A percentile compares a stretch with the other conserved stretches of the same genome.
phyloP scores from a whole-genome alignment of 2,797 vertebrate species.

The Pangasius sanitwongsei region DNA sequence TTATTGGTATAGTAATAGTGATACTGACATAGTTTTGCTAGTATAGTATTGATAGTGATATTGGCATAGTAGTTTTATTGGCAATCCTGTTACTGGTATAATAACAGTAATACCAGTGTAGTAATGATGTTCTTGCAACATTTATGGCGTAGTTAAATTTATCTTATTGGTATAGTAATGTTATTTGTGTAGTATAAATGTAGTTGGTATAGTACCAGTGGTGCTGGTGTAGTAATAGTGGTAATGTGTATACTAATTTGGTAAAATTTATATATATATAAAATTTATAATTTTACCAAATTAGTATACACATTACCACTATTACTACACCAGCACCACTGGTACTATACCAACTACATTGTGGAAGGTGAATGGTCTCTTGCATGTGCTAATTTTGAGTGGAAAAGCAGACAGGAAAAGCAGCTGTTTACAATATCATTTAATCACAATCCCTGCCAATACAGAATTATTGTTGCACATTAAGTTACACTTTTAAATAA shows the following conservation, averaged over 20 bases:
- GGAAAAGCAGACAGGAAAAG: constrained; percentile 21
- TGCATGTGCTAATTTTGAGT: not conserved
- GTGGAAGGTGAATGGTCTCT: not conserved
- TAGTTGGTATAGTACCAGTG: not conserved
- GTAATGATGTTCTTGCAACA: too few relatives aligned
- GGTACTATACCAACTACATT: too few relatives aligned
- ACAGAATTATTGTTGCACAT: constrained; percentile 65
- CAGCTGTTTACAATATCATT: constrained; percentile 60
- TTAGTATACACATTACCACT: too few relatives aligned
- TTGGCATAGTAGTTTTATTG: too few relatives aligned
- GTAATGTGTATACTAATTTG: not conserved
- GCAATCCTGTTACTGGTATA: too few relatives aligned
- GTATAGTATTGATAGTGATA: too few relatives aligned
- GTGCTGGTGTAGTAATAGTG: not conserved
- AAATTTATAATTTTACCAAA: too few relatives aligned
- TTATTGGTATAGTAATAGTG: too few relatives aligned
- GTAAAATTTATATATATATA: too few relatives aligned
- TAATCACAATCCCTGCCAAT: constrained; percentile 67
- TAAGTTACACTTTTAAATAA: constrained; percentile 63
- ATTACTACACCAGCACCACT: too few relatives aligned
- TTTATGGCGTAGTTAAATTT: not conserved
- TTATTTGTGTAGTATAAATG: not conserved
- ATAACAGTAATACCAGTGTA: not conserved
- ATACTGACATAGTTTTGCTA: too few relatives aligned
- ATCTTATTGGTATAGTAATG: not conserved